phyloP scores from a whole-genome alignment of 2,113 vertebrate species.

The Pomatorhinus ruficollis region DNA sequence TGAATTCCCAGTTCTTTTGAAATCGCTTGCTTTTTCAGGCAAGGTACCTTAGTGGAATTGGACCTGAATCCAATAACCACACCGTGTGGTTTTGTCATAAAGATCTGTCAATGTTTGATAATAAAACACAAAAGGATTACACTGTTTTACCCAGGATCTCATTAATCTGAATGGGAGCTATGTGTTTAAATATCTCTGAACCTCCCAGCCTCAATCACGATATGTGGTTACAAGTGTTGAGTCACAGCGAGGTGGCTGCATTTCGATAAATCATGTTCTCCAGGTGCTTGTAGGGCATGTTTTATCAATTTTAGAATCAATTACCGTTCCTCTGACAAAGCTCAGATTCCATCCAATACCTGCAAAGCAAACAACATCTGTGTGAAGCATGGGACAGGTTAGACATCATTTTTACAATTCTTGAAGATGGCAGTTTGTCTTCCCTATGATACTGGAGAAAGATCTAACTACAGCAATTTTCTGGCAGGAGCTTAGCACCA shows the following conservation, averaged over 20 bases:
- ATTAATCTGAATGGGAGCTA: background rate
- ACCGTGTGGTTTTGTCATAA: background rate
- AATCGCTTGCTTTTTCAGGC: background rate
- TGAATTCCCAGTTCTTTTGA: background rate
- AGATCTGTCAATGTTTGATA: background rate
- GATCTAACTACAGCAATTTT: background rate
- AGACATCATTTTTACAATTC: background rate
- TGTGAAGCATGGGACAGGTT: background rate
- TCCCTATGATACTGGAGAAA: background rate
- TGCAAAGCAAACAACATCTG: background rate
- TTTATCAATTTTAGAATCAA: background rate
- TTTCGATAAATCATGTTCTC: background rate
- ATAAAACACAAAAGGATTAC: background rate
- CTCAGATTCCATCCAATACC: background rate
- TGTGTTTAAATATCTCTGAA: background rate
- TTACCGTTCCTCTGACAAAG: background rate
- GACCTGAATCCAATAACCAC: background rate
- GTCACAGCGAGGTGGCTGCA: background rate
- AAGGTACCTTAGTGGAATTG: background rate
- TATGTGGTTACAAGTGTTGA: background rate
- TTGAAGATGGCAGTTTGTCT: background rate
- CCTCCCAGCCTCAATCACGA: background rate
- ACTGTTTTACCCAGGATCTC: background rate
- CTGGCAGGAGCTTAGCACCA: background rate
- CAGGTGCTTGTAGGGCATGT: background rate